A percentile compares a stretch with the other conserved stretches of the same genome.
phyloP scores from a whole-genome alignment of 2,797 vertebrate species.

The Merluccius polli region DNA sequence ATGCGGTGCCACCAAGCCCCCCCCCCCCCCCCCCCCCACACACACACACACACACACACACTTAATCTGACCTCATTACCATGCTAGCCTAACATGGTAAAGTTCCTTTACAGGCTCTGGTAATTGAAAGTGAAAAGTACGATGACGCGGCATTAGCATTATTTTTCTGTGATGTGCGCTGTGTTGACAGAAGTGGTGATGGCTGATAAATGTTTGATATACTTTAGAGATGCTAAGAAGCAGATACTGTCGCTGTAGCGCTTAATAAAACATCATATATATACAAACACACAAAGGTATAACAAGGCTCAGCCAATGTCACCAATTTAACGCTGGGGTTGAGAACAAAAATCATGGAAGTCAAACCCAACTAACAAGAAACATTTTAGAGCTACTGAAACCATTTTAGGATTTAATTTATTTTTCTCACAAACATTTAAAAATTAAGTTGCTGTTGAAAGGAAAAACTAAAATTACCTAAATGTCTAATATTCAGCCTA shows the following conservation, averaged over 20 bases:
- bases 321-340: too few relatives aligned
- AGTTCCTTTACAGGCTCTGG: constrained; percentile 36
- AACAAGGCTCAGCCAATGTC: not conserved
- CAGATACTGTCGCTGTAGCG: not conserved
- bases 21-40: not conserved
- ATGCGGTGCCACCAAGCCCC: not conserved
- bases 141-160: constrained; percentile 21
- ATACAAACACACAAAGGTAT: not conserved
- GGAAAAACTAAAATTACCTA: not conserved
- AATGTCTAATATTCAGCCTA: not conserved
- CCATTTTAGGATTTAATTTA: not conserved
- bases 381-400: not conserved
- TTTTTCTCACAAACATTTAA: not conserved
- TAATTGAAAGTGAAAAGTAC: constrained; percentile 45
- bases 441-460: too few relatives aligned
- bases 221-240: not conserved
- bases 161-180: not conserved
- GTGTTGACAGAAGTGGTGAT: constrained; percentile 4
- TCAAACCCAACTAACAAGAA: not conserved
- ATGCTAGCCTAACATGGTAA: constrained; percentile 38
- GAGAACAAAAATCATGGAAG: not conserved
- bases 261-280: too few relatives aligned
- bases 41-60: not conserved
- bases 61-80: constrained; percentile 51
- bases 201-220: constrained; percentile 25